Conservation (phyloP, 2,113 vertebrate species). For the Elachura formosa region DNA sequence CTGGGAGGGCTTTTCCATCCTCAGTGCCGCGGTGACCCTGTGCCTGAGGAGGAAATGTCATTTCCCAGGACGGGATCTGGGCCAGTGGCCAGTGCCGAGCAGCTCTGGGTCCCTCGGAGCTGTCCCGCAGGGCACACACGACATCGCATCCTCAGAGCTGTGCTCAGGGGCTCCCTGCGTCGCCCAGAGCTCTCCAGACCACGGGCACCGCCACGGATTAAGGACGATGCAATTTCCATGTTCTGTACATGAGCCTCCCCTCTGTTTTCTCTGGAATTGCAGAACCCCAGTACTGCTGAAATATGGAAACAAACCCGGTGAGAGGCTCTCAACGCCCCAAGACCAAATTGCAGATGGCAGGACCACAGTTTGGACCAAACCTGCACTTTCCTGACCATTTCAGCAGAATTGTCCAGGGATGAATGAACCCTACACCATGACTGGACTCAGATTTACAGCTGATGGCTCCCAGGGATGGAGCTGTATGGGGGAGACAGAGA, state of each 20-base stretch:
- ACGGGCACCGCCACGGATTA: fast-evolving
- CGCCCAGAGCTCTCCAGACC: not conserved
- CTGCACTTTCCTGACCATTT: not conserved
- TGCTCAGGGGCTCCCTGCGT: not conserved
- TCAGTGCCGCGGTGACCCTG: fast-evolving
- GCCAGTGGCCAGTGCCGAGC: no score
- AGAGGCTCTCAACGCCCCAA: not conserved
- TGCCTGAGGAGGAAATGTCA: fast-evolving
- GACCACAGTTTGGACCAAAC: not conserved
- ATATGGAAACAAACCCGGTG: fast-evolving
- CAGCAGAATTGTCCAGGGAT: not conserved
- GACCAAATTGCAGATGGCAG: not conserved
- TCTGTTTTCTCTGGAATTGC: not conserved
- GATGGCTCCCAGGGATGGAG: not conserved
- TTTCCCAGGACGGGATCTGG: fast-evolving
- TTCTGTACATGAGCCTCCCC: fast-evolving
- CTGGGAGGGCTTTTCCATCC: not conserved
- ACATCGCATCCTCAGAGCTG: not conserved
- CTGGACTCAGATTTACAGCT: not conserved
- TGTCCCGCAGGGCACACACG: no score
- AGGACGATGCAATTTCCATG: not conserved
- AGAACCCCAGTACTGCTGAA: not conserved
- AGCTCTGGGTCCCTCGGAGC: no score
- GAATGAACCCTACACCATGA: fast-evolving
- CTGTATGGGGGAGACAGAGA: fast-evolving